Evolutionary conservation across 1,140 invertebrate species (phyloP), one percentile per base, ranked within the genome.

Genomic region (Zaprionus tsacasi): DNA sequence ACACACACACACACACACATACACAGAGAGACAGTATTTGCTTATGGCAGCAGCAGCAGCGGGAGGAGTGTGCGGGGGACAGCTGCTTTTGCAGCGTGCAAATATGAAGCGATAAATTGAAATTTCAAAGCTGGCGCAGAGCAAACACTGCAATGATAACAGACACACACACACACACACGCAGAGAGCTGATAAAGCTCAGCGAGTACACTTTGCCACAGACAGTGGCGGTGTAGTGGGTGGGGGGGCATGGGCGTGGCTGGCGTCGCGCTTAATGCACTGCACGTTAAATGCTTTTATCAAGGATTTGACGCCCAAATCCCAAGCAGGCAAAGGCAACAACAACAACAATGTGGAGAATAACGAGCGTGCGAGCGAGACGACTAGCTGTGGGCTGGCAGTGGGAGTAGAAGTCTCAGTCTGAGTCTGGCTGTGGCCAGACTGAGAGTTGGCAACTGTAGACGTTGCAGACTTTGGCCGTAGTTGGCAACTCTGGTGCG

Each of bases 281-380:
- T 85, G 67, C 86, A 79, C 72, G 78, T 72, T 89, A 85, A 89
- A 89, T 89, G 85, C 85, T 89, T 89, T 89, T 89, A 89, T 78
- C 81, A 81, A 85, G 85, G 85, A 89, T 89, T 89, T 89, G 59
- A 67, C 57, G 74, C 71, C 73, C 65, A 88, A 88, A 83, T 83
- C 78, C 74, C 61, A 76, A 66, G 52, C 64, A 50, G 55, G n/a
- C 59, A 55, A 57, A 54, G n/a, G n/a, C 58, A 80, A 72, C 79
- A 72, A 68, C 75, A 82, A 86, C 82, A 87, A 86, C 82, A 87
- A 82, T 82, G 82, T 70, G 71, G 58, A 79, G 78, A 76, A 82
- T 82, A 88, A 88, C 79, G 82, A 76, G 27, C 27, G 78, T 21
- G 21, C 74, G 64, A 75, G 60, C 58, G 13, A 33, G 11, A 59